Base-by-base conservation (phyloP, 2,797 vertebrate genomes). In the Antrozous pallidus region DNA sequence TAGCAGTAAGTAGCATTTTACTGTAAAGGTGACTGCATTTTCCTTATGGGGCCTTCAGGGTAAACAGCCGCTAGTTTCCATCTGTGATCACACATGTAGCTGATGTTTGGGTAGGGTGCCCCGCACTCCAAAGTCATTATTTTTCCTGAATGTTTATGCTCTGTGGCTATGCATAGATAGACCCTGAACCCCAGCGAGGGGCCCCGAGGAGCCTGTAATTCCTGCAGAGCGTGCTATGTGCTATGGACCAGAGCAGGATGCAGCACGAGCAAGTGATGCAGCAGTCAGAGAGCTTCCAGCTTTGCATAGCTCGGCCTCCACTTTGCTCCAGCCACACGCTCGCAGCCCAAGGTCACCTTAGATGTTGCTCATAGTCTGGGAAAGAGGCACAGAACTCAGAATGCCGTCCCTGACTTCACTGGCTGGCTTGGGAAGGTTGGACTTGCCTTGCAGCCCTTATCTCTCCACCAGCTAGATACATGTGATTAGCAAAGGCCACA, bases 251-350 rank as follows among this genome's bases (percentile, higher is more conserved):
- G 88, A 94, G 61, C 88, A 85, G 83, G 56, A 56, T 2, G 0
- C n/a, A 79, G 92, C 67, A 28, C 45, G 69, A 92, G 58, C 70
- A 73, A 90, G 92, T n/a, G 78, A 74, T 93, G 70, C 75, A 92
- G 96, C 96, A 95, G 93, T 93, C 92, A 98, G 97, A 97, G 95
- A 93, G 93, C 95, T 97, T 94, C 95, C 95, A 96, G 97, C 97
- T 86, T 95, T 95, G 95, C 96, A 26, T 96, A 93, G 97, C 96
- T 93, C 78, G 45, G 61, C 92, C 96, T 94, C 93, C 40, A 1
- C 97, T 98, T 98, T 97, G 95, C 98, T 97, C 89, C 91, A 85
- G 78, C 88, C 89, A 78, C 96, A 71, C 90, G 83, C 91, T 88
- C 94, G 81, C 85, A 93, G 92, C 84, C 74, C 85, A 79, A 92